These are phyloP conservation scores for Artibeus jamaicensis DNA, from an alignment of 2,797 vertebrate genomes.

Conservation along the genomic window DNA sequence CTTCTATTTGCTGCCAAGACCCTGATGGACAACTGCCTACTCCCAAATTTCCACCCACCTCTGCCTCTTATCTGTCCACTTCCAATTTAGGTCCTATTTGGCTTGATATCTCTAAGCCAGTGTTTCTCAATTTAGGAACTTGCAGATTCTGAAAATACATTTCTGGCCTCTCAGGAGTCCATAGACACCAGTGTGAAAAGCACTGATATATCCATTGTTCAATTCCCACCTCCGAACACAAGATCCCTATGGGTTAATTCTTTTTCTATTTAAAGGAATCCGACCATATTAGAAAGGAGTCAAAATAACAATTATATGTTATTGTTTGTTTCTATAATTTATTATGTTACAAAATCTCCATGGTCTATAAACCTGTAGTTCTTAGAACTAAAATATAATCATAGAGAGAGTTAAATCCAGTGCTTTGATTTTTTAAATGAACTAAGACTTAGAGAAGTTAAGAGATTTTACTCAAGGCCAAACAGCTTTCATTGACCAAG, in stretches of 20 bases:
- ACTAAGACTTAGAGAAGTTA: not conserved
- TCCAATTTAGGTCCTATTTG: not conserved
- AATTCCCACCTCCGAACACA: not conserved
- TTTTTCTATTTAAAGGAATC: conserved; percentile 15
- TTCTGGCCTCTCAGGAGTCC: not conserved
- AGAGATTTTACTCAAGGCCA: not conserved
- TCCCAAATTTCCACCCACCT: not conserved
- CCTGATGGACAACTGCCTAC: not conserved
- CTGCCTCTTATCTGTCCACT: not conserved
- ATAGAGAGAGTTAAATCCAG: not conserved
- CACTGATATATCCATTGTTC: not conserved
- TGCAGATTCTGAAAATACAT: not conserved
- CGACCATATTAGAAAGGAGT: not conserved
- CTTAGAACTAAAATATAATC: not conserved
- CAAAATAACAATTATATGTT: not conserved
- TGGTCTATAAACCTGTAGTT: not conserved
- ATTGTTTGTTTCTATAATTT: not conserved
- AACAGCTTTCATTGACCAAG: not conserved
- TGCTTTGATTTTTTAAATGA: conserved; percentile 9
- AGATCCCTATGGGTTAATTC: not conserved
- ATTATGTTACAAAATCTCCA: not conserved
- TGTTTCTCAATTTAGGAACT: not conserved
- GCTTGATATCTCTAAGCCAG: not conserved
- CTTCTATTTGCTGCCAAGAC: not conserved
- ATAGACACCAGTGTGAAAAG: not conserved